Percentiles rank a stretch among this genome's conserved stretches.
Evolutionary conservation across 1,140 invertebrate genomes (phyloP).

Genomic region (Nephotettix cincticeps): DNA sequence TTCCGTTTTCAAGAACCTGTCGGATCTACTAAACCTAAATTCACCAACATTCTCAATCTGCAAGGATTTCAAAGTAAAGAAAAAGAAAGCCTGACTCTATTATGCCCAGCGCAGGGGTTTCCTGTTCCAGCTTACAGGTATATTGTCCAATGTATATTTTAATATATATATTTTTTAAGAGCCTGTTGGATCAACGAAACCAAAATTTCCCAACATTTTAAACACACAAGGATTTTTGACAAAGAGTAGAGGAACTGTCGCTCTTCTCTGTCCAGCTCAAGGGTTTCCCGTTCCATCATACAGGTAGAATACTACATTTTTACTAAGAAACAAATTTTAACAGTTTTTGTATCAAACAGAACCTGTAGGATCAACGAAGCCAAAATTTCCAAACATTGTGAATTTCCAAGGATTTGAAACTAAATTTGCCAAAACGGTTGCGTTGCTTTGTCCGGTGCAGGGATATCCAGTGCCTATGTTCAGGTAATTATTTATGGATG

Average conservation of each 20-base stretch:
- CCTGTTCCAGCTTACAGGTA: constrained; percentile 62
- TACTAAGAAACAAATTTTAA: not conserved
- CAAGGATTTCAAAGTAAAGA: constrained; percentile 55
- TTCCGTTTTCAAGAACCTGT: constrained; percentile 59
- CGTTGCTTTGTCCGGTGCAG: constrained; percentile 68
- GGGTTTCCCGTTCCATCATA: constrained; percentile 65
- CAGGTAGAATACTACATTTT: constrained; percentile 52
- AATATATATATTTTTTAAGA: constrained; percentile 43
- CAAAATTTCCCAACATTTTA: constrained; percentile 50
- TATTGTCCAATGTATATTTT: not conserved
- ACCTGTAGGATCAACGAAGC: constrained; percentile 67
- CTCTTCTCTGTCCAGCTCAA: constrained; percentile 64
- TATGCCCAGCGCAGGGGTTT: constrained; percentile 65
- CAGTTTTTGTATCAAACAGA: constrained; percentile 49
- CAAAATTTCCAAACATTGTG: constrained; percentile 48
- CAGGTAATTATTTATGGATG: constrained; percentile 59
- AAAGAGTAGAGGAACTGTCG: constrained; percentile 50
- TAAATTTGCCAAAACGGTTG: constrained; percentile 47
- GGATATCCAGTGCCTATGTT: constrained; percentile 65
- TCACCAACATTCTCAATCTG: constrained; percentile 41
- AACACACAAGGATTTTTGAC: constrained; percentile 25
- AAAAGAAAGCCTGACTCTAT: constrained; percentile 52
- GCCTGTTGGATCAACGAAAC: constrained; percentile 54
- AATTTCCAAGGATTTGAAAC: constrained; percentile 31
- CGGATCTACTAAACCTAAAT: constrained; percentile 61